Evolutionary conservation across 2,888 invertebrate genomes (phyloP).

Genomic region (Osedax fenrisi): DNA sequence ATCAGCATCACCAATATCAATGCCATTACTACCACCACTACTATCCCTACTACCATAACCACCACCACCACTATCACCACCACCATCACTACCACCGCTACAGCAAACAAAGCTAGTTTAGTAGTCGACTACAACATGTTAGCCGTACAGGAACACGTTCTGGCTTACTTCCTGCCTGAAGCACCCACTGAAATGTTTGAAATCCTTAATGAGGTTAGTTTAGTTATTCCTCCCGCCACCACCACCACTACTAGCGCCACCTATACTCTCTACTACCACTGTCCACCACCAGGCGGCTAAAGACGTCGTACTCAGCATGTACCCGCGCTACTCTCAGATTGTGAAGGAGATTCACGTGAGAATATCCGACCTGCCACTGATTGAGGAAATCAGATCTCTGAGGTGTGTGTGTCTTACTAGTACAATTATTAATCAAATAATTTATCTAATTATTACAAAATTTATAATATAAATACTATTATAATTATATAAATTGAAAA

Average conservation of each 20-base stretch:
- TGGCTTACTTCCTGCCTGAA: slow-evolving; percentile 92
- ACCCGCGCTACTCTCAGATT: slow-evolving; percentile 87
- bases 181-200: slow-evolving; percentile 92
- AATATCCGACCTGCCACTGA: slow-evolving; percentile 82
- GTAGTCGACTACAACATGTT: slow-evolving; percentile 82
- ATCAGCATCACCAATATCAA: too few relatives aligned
- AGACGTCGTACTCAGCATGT: slow-evolving; percentile 74
- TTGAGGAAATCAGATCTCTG: slow-evolving; percentile 86
- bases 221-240: too few relatives aligned
- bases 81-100: too few relatives aligned
- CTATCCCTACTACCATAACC: too few relatives aligned
- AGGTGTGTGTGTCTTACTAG: slow-evolving; percentile 56
- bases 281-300: slow-evolving; percentile 50
- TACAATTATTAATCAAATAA: too few relatives aligned
- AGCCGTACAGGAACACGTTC: slow-evolving; percentile 73
- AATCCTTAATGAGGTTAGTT: slow-evolving; percentile 74
- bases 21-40: too few relatives aligned
- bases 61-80: too few relatives aligned
- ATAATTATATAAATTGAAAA: too few relatives aligned
- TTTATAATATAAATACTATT: too few relatives aligned
- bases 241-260: too few relatives aligned
- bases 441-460: too few relatives aligned
- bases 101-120: slow-evolving; percentile 64
- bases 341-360: slow-evolving; percentile 84
- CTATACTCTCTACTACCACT: too few relatives aligned